Evolutionary conservation across 2,113 vertebrate genomes (phyloP).

Genomic region (Toxotes chatareus): DNA sequence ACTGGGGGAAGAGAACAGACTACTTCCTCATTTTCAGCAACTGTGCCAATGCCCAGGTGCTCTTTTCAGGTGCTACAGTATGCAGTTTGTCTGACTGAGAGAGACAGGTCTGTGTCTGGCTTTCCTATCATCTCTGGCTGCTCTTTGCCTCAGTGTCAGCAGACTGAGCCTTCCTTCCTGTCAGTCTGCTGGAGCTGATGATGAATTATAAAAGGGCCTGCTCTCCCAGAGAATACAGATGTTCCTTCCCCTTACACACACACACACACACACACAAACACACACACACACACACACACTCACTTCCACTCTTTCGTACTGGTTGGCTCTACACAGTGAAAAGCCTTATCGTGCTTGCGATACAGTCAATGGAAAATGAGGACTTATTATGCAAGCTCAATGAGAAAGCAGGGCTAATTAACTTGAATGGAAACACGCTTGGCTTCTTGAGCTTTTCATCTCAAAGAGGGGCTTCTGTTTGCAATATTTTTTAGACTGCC

Average conservation of each 20-base stretch:
- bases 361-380: slow-evolving; percentile 53
- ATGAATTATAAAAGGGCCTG: slow-evolving; percentile 80
- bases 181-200: slow-evolving; percentile 78
- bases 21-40: slow-evolving; percentile 63
- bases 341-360: slow-evolving; percentile 44
- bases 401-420: slow-evolving; percentile 72
- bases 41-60: slow-evolving; percentile 72
- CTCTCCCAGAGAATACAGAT: slow-evolving; percentile 79
- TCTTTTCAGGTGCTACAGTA: slow-evolving; percentile 73
- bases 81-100: slow-evolving; percentile 74
- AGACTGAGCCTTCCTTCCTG: slow-evolving; percentile 74
- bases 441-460: slow-evolving; percentile 64
- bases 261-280: slow-evolving; percentile 1
- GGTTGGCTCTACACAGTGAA: too few relatives aligned
- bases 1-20: slow-evolving; percentile 34
- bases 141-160: slow-evolving; percentile 75
- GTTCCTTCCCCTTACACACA: slow-evolving; percentile 46
- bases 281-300: slow-evolving; percentile 4
- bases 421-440: slow-evolving; percentile 64
- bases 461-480: slow-evolving; percentile 42
- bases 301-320: too few relatives aligned
- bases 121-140: slow-evolving; percentile 69
- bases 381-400: slow-evolving; percentile 63
- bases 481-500: slow-evolving; percentile 49
- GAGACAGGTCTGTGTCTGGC: slow-evolving; percentile 75